Evolutionary conservation across 1,140 invertebrate species (phyloP).

Genomic region (Orius insidiosus): DNA sequence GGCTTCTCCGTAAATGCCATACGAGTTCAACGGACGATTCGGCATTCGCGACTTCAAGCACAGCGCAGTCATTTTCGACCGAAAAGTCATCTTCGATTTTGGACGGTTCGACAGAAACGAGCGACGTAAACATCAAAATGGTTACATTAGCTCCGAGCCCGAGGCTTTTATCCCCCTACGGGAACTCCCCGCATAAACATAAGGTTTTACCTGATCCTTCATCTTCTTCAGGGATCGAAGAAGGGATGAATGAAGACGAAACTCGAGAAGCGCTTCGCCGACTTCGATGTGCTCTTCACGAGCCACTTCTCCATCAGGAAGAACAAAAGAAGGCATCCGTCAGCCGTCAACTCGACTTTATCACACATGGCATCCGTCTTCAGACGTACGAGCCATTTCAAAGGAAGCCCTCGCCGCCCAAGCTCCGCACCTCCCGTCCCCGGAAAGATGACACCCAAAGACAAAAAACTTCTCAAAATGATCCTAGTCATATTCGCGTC

Average conservation of each 20-base stretch:
- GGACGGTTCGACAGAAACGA: conserved; percentile 17
- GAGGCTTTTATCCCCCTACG: conserved; percentile 22
- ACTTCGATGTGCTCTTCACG: conserved; percentile 23
- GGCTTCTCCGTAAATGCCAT: conserved; percentile 16
- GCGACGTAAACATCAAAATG: conserved; percentile 15
- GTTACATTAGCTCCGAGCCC: conserved; percentile 19
- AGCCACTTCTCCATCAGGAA: conserved; percentile 25
- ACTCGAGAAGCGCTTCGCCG: conserved; percentile 19
- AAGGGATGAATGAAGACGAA: conserved; percentile 19
- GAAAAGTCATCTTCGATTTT: conserved; percentile 24
- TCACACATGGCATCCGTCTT: conserved; percentile 21
- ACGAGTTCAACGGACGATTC: conserved; percentile 31
- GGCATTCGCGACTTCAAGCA: conserved; percentile 38
- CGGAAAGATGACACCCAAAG: conserved; percentile 52
- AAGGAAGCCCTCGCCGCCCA: conserved; percentile 22
- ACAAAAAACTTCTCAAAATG: conserved; percentile 64
- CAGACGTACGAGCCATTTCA: conserved; percentile 10
- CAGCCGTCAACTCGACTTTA: conserved; percentile 20
- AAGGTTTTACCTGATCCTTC: conserved; percentile 25
- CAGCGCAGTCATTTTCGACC: conserved; percentile 29
- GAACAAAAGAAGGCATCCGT: conserved; percentile 18
- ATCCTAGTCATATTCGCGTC: conserved; percentile 68
- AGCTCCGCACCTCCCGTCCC: conserved; percentile 22
- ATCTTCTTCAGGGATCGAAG: conserved; percentile 34
- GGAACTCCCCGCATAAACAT: conserved; percentile 15